A percentile compares a stretch with the other conserved stretches of the same genome.
phyloP scores from a whole-genome alignment of 2,888 invertebrate species.

The Pandemis heparana region DNA sequence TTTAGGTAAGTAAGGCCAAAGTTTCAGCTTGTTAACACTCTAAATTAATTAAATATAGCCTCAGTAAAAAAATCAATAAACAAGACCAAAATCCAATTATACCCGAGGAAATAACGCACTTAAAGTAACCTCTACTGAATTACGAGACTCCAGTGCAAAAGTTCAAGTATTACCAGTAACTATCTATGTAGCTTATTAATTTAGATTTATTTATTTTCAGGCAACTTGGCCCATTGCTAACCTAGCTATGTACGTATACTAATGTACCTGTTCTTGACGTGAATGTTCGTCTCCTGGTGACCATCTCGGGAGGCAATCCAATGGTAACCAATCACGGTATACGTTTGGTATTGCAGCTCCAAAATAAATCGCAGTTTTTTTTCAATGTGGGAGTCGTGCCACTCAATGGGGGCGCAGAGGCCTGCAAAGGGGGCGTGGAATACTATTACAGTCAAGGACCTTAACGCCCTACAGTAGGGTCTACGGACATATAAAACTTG shows the following conservation, averaged over 20 bases:
- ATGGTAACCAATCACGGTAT: background rate
- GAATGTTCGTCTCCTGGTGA: background rate
- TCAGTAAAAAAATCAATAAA: too few relatives aligned
- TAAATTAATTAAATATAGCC: too few relatives aligned
- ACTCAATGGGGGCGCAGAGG: too few relatives aligned
- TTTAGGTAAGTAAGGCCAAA: too few relatives aligned
- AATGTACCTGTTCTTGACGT: background rate
- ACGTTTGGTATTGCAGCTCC: background rate
- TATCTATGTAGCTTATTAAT: background rate
- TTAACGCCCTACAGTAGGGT: too few relatives aligned
- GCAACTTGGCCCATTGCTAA: slow-evolving; percentile 1
- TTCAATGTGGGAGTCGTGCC: too few relatives aligned
- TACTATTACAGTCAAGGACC: too few relatives aligned
- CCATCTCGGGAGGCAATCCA: background rate
- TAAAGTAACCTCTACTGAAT: background rate
- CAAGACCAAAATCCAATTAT: background rate
- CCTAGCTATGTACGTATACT: slow-evolving; percentile 4
- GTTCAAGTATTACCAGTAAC: background rate
- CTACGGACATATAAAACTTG: too few relatives aligned
- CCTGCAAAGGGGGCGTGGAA: too few relatives aligned
- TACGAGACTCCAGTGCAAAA: background rate
- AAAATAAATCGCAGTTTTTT: background rate
- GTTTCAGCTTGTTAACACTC: too few relatives aligned
- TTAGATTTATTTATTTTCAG: slow-evolving; percentile 4
- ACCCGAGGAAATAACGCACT: too few relatives aligned